Evolutionary conservation across 2,797 vertebrate species (phyloP).

Genomic region (Cyprinella venusta): DNA sequence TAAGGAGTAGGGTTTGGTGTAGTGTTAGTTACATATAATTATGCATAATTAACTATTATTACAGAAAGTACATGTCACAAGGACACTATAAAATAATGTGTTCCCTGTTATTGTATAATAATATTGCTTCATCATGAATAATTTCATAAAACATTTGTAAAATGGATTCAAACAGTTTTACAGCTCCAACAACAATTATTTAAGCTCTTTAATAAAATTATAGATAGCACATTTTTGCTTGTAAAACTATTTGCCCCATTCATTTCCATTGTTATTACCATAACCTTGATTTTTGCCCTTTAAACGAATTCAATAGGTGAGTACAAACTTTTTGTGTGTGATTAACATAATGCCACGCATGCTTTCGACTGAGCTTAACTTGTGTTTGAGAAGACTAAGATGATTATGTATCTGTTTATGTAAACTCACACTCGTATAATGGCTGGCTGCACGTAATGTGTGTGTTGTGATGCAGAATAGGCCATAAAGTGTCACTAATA

Average conservation of each 20-base stretch:
- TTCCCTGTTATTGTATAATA: background rate
- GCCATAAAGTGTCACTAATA: constrained; percentile 67
- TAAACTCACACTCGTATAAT: background rate
- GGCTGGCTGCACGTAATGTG: background rate
- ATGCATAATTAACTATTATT: background rate
- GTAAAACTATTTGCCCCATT: background rate
- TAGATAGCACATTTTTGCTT: background rate
- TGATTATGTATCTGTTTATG: background rate
- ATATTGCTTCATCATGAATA: background rate
- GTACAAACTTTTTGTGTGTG: background rate
- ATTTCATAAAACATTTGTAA: background rate
- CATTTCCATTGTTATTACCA: background rate
- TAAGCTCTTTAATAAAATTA: background rate
- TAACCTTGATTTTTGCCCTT: background rate
- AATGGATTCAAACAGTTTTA: background rate
- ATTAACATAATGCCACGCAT: background rate
- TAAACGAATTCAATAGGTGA: background rate
- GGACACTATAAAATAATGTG: background rate
- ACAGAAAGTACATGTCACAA: background rate
- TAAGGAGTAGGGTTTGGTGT: background rate
- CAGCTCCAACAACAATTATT: background rate
- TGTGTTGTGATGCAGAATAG: constrained; percentile 47
- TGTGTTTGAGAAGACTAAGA: background rate
- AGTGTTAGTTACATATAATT: background rate
- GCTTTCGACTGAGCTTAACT: background rate